Evolutionary conservation across 2,797 vertebrate species (phyloP).

Genomic region (Menidia menidia): DNA sequence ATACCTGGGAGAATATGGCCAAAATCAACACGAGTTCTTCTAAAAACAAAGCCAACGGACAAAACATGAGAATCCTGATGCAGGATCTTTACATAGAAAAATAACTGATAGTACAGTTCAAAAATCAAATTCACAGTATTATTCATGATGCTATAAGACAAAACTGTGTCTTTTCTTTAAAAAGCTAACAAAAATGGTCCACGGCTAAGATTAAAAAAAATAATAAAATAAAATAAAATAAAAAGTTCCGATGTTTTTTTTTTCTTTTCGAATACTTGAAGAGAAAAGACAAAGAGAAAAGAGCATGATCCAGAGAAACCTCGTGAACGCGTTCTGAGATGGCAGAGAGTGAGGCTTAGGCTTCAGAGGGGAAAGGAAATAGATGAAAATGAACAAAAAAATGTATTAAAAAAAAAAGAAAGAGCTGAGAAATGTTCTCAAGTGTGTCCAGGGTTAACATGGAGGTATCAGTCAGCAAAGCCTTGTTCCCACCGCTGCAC

Average conservation of each 20-base stretch:
- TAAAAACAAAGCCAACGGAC: slow-evolving; percentile 67
- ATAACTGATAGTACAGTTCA: slow-evolving; percentile 98
- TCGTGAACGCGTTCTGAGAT: slow-evolving; percentile 52
- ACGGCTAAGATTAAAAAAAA: slow-evolving; percentile 49
- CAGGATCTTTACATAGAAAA: slow-evolving; percentile 88
- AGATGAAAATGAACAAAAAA: neutral
- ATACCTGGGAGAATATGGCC: slow-evolving; percentile 84
- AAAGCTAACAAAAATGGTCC: slow-evolving; percentile 75
- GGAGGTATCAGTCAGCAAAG: slow-evolving; percentile 69
- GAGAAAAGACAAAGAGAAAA: slow-evolving; percentile 16
- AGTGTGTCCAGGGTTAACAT: slow-evolving; percentile 82
- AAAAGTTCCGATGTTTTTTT: slow-evolving; percentile 6
- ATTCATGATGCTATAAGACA: slow-evolving; percentile 86
- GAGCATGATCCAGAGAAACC: slow-evolving; percentile 21
- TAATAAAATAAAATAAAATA: no score
- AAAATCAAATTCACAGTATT: slow-evolving; percentile 98
- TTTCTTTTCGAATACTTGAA: slow-evolving; percentile 53
- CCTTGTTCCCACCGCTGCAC: slow-evolving; percentile 42
- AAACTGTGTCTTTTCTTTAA: slow-evolving; percentile 79
- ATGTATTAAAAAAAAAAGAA: neutral
- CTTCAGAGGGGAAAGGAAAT: slow-evolving; percentile 55
- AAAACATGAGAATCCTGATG: slow-evolving; percentile 91
- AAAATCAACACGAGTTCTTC: slow-evolving; percentile 84
- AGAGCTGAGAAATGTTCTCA: slow-evolving; percentile 77
- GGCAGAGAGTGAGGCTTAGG: slow-evolving; percentile 54